Evolutionary conservation across 2,113 vertebrate genomes (phyloP).

Genomic region (Gobio gobio): DNA sequence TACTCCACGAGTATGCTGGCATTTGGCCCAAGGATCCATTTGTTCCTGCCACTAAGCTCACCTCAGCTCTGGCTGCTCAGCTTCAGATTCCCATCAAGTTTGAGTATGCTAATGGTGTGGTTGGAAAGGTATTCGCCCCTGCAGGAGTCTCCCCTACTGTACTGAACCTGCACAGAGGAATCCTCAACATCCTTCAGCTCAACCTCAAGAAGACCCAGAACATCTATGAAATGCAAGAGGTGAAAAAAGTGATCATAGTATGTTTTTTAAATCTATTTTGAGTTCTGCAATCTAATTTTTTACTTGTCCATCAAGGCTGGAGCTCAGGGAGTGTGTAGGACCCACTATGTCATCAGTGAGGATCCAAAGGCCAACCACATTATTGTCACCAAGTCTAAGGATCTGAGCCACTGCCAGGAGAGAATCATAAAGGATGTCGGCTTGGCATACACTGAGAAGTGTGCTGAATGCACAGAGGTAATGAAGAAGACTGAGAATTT

Average conservation of each 20-base stretch:
- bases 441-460: constrained; percentile 74
- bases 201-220: constrained; percentile 76
- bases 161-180: constrained; percentile 79
- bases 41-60: constrained; percentile 71
- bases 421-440: constrained; percentile 74
- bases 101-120: constrained; percentile 75
- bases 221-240: constrained; percentile 63
- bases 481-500: constrained; percentile 53
- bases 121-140: constrained; percentile 75
- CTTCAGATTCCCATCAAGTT: constrained; percentile 74
- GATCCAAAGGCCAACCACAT: constrained; percentile 69
- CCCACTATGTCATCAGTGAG: constrained; percentile 80
- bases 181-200: constrained; percentile 76
- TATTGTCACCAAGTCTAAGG: constrained; percentile 78
- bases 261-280: background rate
- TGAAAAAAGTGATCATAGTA: constrained; percentile 56
- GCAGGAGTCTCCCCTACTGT: constrained; percentile 66
- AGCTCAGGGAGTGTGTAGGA: constrained; percentile 84
- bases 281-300: constrained; percentile 16
- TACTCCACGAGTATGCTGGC: constrained; percentile 76
- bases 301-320: constrained; percentile 71
- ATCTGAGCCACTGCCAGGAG: constrained; percentile 81
- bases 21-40: constrained; percentile 73
- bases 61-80: constrained; percentile 68
- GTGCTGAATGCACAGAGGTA: constrained; percentile 70